A percentile compares a stretch with the other conserved stretches of the same genome.
phyloP scores from a whole-genome alignment of 2,888 invertebrate genomes.

The Phengaris alcon region DNA sequence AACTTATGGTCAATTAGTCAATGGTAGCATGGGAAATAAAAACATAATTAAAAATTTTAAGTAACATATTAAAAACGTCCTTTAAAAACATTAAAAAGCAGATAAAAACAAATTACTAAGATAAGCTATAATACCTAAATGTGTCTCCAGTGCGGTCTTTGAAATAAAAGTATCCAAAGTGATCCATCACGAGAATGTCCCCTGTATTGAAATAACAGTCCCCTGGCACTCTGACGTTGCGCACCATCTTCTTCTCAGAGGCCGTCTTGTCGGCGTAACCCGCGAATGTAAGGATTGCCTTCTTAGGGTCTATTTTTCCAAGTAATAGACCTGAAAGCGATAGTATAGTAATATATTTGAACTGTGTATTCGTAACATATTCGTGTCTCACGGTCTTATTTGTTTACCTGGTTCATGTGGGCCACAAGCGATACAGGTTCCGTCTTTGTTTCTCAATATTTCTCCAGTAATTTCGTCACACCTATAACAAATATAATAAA shows the following conservation, averaged over 20 bases:
- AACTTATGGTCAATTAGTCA: too few relatives aligned
- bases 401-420: constrained; percentile 89
- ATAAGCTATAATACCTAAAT: constrained; percentile 64
- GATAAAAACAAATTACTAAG: too few relatives aligned
- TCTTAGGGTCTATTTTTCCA: constrained; percentile 80
- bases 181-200: constrained; percentile 94
- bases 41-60: too few relatives aligned
- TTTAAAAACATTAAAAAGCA: too few relatives aligned
- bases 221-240: constrained; percentile 88
- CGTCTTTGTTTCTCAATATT: constrained; percentile 83
- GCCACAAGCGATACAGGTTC: constrained; percentile 88
- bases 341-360: too few relatives aligned
- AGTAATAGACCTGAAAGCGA: constrained; percentile 81
- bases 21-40: too few relatives aligned
- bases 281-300: constrained; percentile 69
- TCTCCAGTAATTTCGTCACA: constrained; percentile 88
- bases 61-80: too few relatives aligned
- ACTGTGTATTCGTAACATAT: too few relatives aligned
- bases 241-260: constrained; percentile 90
- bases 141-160: constrained; percentile 93
- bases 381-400: too few relatives aligned
- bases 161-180: constrained; percentile 95
- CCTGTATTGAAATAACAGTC: constrained; percentile 95
- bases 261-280: constrained; percentile 82
- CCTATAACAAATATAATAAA: constrained; percentile 47